phyloP scores from a whole-genome alignment of 2,113 vertebrate species.

The Nannobrachium achirus region DNA sequence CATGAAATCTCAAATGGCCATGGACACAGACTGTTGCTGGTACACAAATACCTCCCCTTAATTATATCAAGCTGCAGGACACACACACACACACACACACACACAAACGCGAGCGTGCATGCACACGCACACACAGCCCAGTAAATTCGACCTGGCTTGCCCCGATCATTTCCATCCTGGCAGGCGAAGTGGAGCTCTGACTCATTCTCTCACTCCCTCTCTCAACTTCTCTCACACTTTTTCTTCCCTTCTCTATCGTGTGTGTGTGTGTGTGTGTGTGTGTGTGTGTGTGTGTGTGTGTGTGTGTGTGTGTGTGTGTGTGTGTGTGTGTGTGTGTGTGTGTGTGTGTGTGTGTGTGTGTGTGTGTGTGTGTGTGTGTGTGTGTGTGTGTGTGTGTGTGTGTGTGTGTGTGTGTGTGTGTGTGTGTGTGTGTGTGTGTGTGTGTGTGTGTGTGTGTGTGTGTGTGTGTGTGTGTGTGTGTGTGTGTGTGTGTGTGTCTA shows the following conservation, averaged over 20 bases:
- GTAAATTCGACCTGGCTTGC: conserved; percentile 55
- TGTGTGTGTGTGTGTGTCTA: too few species aligned
- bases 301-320: too few species aligned
- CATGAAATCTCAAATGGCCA: conserved; percentile 42
- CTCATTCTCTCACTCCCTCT: conserved; percentile 61
- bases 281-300: too few species aligned
- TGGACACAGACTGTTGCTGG: conserved; percentile 45
- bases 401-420: too few species aligned
- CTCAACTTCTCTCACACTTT: conserved; percentile 30
- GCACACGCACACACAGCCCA: conserved; percentile 29
- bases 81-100: conserved; percentile 36
- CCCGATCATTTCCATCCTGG: conserved; percentile 68
- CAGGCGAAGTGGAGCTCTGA: conserved; percentile 61
- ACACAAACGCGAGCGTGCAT: conserved; percentile 21
- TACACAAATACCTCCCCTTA: conserved; percentile 61
- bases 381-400: too few species aligned
- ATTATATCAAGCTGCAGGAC: conserved; percentile 75
- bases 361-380: too few species aligned
- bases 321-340: too few species aligned
- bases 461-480: too few species aligned
- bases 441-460: too few species aligned
- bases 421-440: too few species aligned
- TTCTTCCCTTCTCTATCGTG: conserved; percentile 1
- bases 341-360: too few species aligned
- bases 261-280: too few species aligned